phyloP scores from a whole-genome alignment of 2,888 invertebrate genomes.

The Candidula unifasciata region DNA sequence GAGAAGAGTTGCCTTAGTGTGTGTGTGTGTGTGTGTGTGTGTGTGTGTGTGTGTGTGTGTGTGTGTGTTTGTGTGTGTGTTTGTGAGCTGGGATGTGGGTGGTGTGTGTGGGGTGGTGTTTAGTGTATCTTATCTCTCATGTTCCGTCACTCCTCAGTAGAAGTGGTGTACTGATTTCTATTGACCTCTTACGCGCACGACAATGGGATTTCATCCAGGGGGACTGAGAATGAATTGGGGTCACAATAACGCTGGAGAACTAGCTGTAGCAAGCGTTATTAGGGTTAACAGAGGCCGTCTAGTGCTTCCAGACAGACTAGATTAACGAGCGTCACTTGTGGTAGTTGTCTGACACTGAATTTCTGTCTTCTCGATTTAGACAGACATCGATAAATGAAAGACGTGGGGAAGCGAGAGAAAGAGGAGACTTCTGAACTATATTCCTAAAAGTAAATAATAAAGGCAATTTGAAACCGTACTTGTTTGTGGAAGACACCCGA shows the following conservation, averaged over 20 bases:
- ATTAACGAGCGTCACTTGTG: not conserved
- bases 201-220: not conserved
- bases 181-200: not conserved
- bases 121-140: too few relatives aligned
- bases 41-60: too few relatives aligned
- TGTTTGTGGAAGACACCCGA: too few relatives aligned
- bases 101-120: too few relatives aligned
- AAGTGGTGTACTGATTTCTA: not conserved
- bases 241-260: not conserved
- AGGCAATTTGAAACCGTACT: too few relatives aligned
- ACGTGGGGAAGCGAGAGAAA: not conserved
- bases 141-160: too few relatives aligned
- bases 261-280: not conserved
- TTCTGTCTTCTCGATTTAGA: not conserved
- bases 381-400: not conserved
- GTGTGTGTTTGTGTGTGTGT: too few relatives aligned
- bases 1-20: too few relatives aligned
- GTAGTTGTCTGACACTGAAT: not conserved
- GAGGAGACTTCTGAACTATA: too few relatives aligned
- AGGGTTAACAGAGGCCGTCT: not conserved
- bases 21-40: too few relatives aligned
- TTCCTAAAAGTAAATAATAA: too few relatives aligned
- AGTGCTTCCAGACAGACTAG: not conserved
- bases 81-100: too few relatives aligned
- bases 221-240: not conserved